Base-by-base conservation (phyloP, 2,888 invertebrate species). In the Acleris holmiana region DNA sequence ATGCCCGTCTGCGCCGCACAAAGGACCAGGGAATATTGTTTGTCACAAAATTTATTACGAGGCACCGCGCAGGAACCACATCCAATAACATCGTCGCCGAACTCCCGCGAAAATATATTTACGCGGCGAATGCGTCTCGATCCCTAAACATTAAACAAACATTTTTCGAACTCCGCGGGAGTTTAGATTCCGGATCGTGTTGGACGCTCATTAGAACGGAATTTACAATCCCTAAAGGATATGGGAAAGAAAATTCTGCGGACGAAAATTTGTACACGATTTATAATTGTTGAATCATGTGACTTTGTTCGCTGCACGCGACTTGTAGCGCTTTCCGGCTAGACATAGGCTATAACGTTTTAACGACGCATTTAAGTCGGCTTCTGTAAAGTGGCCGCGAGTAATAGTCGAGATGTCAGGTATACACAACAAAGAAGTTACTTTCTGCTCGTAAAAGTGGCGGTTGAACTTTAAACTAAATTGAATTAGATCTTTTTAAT, bases 31-130 rank as follows among this genome's bases (percentile, higher is more conserved):
- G 86, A 88, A 90, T 90, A 90, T 89, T 90, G 90, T 91, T 90
- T 89, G 89, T 88, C 85, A 88, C 85, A 84, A 89, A 90, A 90
- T 90, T 90, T 91, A 90, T 90, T 90, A 88, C 72, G 75, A 75
- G 71, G 71, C 73, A 73, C 71, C 71, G 69, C 73, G 74, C 73
- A 71, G 76, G 77, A 76, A 79, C 85, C 83, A 76, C 71, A 78
- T 69, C 61, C 61, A 59, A 59, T 48, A 49, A 49, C 25, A 58
- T 41, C 25, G 23, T 23, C 29, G 29, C 19, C 17, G 13, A 13
- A 47, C 41, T 13, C 18, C 57, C 29, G 21, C 77, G 72, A 80
- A 84, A 88, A 89, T 83, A 88, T 86, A 87, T 86, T 86, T 85
- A 81, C 80, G 76, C 78, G 71, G 73, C 72, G 69, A 70, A 71